Conservation (phyloP, 2,113 vertebrate species). For the Collichthys lucidus region DNA sequence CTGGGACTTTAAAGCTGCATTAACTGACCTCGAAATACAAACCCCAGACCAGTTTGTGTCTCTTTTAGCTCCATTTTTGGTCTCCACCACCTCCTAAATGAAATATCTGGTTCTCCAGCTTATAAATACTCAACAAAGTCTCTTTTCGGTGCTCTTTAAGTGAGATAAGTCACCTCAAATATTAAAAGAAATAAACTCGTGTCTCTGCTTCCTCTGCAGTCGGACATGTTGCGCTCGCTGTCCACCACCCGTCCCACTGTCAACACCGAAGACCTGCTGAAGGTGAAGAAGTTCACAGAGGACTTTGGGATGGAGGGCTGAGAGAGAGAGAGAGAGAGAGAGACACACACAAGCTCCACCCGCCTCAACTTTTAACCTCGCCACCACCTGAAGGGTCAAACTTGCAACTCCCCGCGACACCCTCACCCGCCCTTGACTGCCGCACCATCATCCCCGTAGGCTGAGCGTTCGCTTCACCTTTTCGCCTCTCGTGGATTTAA, state of each 20-base stretch:
- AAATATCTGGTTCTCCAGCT: too few relatives aligned
- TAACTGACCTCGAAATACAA: too few relatives aligned
- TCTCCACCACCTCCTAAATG: too few relatives aligned
- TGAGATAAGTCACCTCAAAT: too few relatives aligned
- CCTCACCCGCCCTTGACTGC: neutral
- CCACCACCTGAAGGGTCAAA: slow-evolving; percentile 28
- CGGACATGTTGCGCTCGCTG: slow-evolving; percentile 96
- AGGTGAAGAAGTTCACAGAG: slow-evolving; percentile 98
- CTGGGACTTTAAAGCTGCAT: too few relatives aligned
- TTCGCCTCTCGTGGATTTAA: slow-evolving; percentile 35
- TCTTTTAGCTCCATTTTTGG: too few relatives aligned
- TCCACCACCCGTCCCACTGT: slow-evolving; percentile 96
- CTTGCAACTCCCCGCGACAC: slow-evolving; percentile 27
- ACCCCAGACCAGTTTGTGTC: too few relatives aligned
- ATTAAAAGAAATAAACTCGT: too few relatives aligned
- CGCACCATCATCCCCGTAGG: slow-evolving; percentile 26
- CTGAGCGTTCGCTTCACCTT: slow-evolving; percentile 46
- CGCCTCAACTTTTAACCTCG: neutral
- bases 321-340: slow-evolving; percentile 37
- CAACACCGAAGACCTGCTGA: slow-evolving; percentile 93
- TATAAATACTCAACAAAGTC: too few relatives aligned
- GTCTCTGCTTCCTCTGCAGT: slow-evolving; percentile 77
- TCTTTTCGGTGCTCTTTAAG: too few relatives aligned
- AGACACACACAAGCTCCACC: neutral
- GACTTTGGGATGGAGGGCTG: slow-evolving; percentile 98